These are phyloP conservation scores for Potorous gilbertii DNA, from an alignment of 2,797 vertebrate species.

Conservation along the genomic window DNA sequence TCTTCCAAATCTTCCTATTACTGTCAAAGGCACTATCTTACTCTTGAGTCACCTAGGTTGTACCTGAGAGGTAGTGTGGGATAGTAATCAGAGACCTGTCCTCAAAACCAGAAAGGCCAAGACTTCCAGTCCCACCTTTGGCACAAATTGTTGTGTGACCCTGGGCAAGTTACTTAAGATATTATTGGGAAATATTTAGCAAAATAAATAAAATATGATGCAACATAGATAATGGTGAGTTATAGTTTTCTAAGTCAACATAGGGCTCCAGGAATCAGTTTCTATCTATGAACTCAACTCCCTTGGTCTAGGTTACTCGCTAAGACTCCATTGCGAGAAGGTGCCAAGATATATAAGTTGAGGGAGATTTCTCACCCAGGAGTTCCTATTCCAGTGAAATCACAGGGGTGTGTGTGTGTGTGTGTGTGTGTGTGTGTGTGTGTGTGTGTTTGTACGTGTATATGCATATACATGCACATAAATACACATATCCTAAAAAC, in stretches of 20 bases:
- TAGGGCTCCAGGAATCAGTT: neutral
- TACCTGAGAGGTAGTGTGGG: neutral
- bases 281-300: neutral
- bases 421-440: no score
- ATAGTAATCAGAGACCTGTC: neutral
- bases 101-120: neutral
- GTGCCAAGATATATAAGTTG: neutral
- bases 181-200: neutral
- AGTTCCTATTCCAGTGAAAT: neutral
- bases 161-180: neutral
- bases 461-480: neutral
- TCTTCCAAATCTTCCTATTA: neutral
- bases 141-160: neutral
- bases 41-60: neutral
- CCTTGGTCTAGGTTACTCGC: neutral
- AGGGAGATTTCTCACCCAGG: neutral
- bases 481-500: conserved; percentile 26
- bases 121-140: neutral
- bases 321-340: neutral
- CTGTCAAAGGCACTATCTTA: neutral
- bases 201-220: neutral
- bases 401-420: neutral
- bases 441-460: neutral
- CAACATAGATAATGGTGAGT: neutral
- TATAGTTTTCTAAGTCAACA: neutral